Evolutionary conservation across 2,113 vertebrate species (phyloP), one percentile per base, ranked within the genome.

Genomic region (Callithrix jacchus): DNA sequence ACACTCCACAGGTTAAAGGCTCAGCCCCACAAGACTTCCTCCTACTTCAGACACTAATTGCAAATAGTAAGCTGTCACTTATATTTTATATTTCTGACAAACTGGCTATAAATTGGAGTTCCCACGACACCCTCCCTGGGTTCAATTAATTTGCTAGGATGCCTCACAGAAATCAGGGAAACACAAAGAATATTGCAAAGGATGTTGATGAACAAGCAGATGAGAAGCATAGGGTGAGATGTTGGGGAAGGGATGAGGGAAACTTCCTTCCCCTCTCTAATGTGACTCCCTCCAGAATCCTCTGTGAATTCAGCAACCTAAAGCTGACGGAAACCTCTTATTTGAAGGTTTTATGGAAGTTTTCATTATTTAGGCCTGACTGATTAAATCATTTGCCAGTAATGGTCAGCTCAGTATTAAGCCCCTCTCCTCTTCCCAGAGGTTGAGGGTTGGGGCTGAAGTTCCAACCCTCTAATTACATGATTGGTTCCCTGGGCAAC

Each of bases 181-280:
- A 27, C 27, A 80, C 8, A 30, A 73, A 82, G 32, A 12, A 37
- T 87, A 45, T 49, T 66, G 30, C 3, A 21, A 61, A 52, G 42
- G 14, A 10, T 37, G 8, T 20, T 14, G 27, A 74, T n/a, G 18
- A 49, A 64, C 12, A 32, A 64, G 27, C 61, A 32, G 61, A 64
- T 64, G 49, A 35, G 9, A 18, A 23, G 49, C 6, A 14, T 27
- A 40, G 49, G 35, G 12, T 56, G 14, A 86, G 42, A 14, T 9
- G 13, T 11, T 4, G 42, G 17, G 40, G 14, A 32, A 21, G 45
- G 4, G 7, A 5, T 17, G 1, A 0, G 5, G 1, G 12, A 35
- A 37, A 8, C 30, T 17, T 40, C 45, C 45, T 23, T 64, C 18
- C 12, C 11, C 20, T 12, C 23, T 32, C 45, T 56, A 5, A 8